Conservation (phyloP, 2,113 vertebrate species). For the Lamprologus callipterus region DNA sequence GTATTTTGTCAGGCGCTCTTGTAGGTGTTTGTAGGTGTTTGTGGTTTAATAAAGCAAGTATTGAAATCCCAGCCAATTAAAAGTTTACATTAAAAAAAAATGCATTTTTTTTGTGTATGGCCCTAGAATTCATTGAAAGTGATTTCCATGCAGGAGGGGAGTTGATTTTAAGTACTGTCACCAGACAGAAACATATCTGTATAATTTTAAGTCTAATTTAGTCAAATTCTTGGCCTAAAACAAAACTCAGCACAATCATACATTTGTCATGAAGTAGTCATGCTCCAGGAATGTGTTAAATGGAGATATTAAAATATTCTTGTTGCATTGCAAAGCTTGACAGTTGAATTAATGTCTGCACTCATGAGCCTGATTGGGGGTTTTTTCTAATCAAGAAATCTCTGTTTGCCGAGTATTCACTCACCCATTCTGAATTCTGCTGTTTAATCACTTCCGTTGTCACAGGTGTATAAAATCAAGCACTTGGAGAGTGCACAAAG, state of each 20-base stretch:
- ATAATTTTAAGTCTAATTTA: neutral
- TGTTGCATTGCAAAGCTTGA: neutral
- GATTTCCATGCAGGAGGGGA: neutral
- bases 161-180: neutral
- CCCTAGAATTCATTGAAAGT: neutral
- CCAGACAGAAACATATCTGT: neutral
- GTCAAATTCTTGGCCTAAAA: neutral
- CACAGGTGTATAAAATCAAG: neutral
- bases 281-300: neutral
- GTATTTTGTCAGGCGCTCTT: neutral
- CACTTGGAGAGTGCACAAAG: neutral
- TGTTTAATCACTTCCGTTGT: neutral
- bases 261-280: neutral
- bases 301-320: neutral
- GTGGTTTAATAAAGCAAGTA: neutral
- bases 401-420: neutral
- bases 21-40: neutral
- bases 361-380: rapidly evolving
- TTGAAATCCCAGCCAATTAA: neutral
- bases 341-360: neutral
- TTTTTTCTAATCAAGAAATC: neutral
- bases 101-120: neutral
- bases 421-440: neutral
- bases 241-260: neutral
- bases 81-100: neutral